phyloP scores from a whole-genome alignment of 2,797 vertebrate species.

The Amblyopsis hoosieri region DNA sequence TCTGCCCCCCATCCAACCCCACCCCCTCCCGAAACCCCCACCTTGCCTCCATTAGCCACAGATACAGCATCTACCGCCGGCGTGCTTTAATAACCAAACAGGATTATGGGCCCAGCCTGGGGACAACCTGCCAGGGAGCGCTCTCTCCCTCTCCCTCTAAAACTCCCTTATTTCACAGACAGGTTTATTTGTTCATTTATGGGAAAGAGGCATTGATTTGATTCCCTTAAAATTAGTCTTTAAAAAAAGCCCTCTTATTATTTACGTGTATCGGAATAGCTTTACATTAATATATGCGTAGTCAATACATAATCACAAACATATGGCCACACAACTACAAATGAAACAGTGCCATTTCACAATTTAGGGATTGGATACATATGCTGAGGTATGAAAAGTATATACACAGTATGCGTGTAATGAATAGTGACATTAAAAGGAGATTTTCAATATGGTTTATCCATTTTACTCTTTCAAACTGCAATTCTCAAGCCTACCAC shows the following conservation, averaged over 20 bases:
- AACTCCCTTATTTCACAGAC: constrained; percentile 28
- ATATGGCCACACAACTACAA: constrained; percentile 40
- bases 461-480: background rate
- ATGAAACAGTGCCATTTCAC: constrained; percentile 21
- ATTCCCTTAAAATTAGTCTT: constrained; percentile 64
- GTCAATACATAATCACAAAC: constrained; percentile 56
- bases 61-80: constrained; percentile 81
- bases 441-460: background rate
- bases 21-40: constrained; percentile 66
- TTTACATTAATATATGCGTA: constrained; percentile 58
- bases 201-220: constrained; percentile 52
- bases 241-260: constrained; percentile 55
- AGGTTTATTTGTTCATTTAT: constrained; percentile 22
- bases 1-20: constrained; percentile 51
- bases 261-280: constrained; percentile 51
- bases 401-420: background rate
- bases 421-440: background rate
- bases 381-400: background rate
- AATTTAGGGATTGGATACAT: background rate
- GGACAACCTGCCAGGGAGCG: constrained; percentile 77
- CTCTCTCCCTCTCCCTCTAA: constrained; percentile 67
- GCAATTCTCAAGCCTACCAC: background rate
- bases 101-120: constrained; percentile 81
- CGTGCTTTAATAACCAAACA: constrained; percentile 87
- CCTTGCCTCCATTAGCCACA: constrained; percentile 81